Base-by-base conservation (phyloP, 2,888 invertebrate species). In the Noctua comes region DNA sequence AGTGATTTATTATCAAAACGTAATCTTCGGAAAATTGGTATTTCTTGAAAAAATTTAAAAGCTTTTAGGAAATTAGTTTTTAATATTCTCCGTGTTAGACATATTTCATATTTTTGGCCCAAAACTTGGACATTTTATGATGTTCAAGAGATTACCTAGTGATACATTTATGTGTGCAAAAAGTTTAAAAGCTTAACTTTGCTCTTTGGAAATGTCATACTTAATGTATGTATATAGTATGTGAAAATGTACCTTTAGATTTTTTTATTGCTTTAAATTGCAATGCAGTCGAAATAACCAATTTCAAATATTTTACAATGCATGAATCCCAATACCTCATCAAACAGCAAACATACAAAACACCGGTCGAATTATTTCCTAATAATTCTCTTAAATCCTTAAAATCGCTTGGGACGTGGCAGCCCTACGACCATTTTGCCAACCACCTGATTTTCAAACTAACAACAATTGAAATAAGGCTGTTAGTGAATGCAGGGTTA, bases 1-100 rank as follows among this genome's bases (percentile, higher is more conserved):
- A 82, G 92, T 95, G 96, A 96, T 96, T 96, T 96, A 96, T 96
- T 89, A 91, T 93, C 88, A 69, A 85, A 84, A 86, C 80, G 91
- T 90, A 94, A 94, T 94, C 91, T 92, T 88, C 84, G 86, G 90
- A 88, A 86, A 87, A 88, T 75, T 72, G 11, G 76, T 77, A 84
- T 86, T 71, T 59, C 68, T 71, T 78, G 40, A 57, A 77, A 80
- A 80, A 72, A 69, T 72, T 51, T 21, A n/a, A 18, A 43, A 57
- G 59, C 76, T 73, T 69, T 79, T 78, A 80, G 69, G 62, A 57
- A 77, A 79, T 76, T 77, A 43, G 16, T 62, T 75, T 82, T 62
- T 70, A 18, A 27, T 27, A 13, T 72, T 31, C 6, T 43, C 3
- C 10, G 21, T 64, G 64, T 64, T 36, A 64, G 10, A 64, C 4